Conservation (phyloP, 1,140 invertebrate species). For the Aricia agestis region DNA sequence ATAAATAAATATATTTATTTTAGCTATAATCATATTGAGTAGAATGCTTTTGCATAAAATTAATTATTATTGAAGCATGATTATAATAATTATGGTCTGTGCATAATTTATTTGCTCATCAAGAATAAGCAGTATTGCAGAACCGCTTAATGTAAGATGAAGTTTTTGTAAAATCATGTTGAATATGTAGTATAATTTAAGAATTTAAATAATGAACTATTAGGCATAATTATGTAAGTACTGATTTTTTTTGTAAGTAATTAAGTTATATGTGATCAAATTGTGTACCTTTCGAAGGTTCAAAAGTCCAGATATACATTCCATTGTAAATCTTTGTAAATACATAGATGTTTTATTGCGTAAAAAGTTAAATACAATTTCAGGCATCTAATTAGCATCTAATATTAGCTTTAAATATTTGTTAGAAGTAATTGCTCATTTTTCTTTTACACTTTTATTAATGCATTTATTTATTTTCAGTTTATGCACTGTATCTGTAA, state of each 20-base stretch:
- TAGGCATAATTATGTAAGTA: slow-evolving; percentile 50
- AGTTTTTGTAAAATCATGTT: slow-evolving; percentile 39
- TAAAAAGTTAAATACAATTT: slow-evolving; percentile 33
- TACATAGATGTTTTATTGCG: slow-evolving; percentile 38
- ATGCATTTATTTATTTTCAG: slow-evolving; percentile 47
- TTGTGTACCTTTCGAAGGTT: slow-evolving; percentile 49
- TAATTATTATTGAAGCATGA: slow-evolving; percentile 7
- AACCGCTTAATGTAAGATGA: slow-evolving; percentile 43
- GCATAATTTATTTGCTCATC: slow-evolving; percentile 47
- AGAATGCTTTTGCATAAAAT: background rate
- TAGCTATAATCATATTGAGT: background rate
- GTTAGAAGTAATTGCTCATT: slow-evolving; percentile 65
- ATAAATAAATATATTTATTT: slow-evolving; percentile 4
- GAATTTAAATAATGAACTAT: slow-evolving; percentile 32
- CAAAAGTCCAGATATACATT: slow-evolving; percentile 68
- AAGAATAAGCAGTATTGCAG: slow-evolving; percentile 55
- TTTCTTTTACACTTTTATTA: slow-evolving; percentile 34
- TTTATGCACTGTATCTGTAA: background rate
- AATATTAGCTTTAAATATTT: slow-evolving; percentile 65
- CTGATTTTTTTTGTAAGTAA: slow-evolving; percentile 58
- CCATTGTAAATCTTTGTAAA: slow-evolving; percentile 64
- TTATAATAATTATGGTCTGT: background rate
- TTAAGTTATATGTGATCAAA: slow-evolving; percentile 50
- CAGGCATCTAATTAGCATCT: slow-evolving; percentile 54
- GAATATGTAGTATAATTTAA: slow-evolving; percentile 26